phyloP scores from a whole-genome alignment of 2,113 vertebrate species.

The Oreotrochilus melanogaster region DNA sequence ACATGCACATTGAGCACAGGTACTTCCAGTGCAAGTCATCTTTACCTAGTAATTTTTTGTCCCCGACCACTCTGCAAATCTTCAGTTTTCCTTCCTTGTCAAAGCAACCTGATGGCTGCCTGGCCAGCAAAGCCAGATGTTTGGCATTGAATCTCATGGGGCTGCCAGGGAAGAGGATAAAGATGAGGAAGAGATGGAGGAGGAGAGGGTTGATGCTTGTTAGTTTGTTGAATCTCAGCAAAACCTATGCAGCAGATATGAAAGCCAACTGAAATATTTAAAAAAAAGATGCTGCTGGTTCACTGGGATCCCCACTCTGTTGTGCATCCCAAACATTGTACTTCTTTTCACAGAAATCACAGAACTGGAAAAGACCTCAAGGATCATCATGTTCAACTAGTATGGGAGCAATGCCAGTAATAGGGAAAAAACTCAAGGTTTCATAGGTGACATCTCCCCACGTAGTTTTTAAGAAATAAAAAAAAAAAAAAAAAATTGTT shows the following conservation, averaged over 20 bases:
- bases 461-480: background rate
- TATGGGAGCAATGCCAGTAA: too few relatives aligned
- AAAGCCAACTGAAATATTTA: background rate
- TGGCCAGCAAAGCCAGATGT: conserved; percentile 21
- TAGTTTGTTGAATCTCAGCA: background rate
- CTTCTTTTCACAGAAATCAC: background rate
- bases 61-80: background rate
- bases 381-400: too few relatives aligned
- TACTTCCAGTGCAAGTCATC: background rate
- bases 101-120: conserved; percentile 29
- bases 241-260: background rate
- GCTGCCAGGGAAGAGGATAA: background rate
- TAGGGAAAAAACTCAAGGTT: background rate
- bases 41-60: conserved; percentile 32
- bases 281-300: background rate
- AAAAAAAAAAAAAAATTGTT: accelerated
- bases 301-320: background rate
- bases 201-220: background rate
- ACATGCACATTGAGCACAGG: background rate
- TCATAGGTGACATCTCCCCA: background rate
- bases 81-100: conserved; percentile 55
- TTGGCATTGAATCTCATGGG: conserved; percentile 44
- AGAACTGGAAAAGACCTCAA: background rate
- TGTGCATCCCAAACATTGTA: background rate
- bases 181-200: background rate